Evolutionary conservation across 37 sponge, comb jelly and placozoan genomes (phyloP).

Genomic region (Lycopodina hypogea): DNA sequence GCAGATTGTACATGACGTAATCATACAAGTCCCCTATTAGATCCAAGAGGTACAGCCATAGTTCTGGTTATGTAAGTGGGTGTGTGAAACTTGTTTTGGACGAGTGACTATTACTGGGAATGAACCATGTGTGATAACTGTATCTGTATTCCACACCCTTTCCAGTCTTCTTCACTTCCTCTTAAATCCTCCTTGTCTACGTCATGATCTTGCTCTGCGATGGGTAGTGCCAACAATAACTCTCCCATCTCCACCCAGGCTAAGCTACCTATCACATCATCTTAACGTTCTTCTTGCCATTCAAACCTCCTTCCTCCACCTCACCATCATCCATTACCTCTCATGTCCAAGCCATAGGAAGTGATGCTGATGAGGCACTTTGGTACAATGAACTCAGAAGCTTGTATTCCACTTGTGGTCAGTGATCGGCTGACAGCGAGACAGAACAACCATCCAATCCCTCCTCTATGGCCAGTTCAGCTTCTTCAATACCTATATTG

Average conservation of each 20-base stretch:
- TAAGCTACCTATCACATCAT: slow-evolving; percentile 11
- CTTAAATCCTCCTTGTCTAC: slow-evolving; percentile 4
- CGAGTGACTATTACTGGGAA: too few species aligned
- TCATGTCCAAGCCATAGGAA: not conserved
- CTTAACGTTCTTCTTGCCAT: not conserved
- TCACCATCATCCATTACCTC: not conserved
- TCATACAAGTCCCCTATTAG: too few species aligned
- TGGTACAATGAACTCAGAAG: slow-evolving; percentile 13
- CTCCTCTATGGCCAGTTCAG: not conserved
- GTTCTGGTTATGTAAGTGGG: too few species aligned
- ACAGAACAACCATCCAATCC: too few species aligned
- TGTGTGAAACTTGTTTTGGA: too few species aligned
- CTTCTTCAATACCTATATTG: not conserved
- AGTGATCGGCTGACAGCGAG: not conserved
- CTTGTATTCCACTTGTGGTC: not conserved
- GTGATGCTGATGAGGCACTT: not conserved
- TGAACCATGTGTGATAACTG: too few species aligned
- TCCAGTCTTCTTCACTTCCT: too few species aligned
- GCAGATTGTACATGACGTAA: too few species aligned
- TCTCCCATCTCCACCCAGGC: slow-evolving; percentile 26
- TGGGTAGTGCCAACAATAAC: slow-evolving; percentile 13
- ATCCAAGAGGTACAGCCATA: too few species aligned
- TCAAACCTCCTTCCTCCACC: slow-evolving; percentile 31
- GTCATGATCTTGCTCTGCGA: slow-evolving; percentile 37
- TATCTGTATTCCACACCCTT: too few species aligned